Evolutionary conservation across 2,888 invertebrate species (phyloP), one percentile per base, ranked within the genome.

Genomic region (Polyommatus icarus): DNA sequence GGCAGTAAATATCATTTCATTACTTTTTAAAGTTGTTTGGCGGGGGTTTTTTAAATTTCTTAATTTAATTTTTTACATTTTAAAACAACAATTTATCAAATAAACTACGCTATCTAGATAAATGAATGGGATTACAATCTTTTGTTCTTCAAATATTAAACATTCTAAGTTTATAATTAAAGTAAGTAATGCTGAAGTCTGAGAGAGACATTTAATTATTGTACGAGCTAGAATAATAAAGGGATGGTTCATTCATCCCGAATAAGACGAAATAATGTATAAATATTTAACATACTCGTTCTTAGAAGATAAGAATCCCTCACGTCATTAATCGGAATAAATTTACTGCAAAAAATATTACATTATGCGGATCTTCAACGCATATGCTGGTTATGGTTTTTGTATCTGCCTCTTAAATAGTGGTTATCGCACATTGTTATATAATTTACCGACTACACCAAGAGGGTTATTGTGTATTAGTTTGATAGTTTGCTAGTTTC

Each of bases 171-270:
- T 15, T 67, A 18, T 67, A 67, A 67, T 67, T 29, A 32, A 67
- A 67, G 15, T 61, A 61, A 29, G 18, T 67, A 6, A 12, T 61
- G 3, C 61, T 67, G 6, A 67, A 15, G 29, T 18, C 29, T 67
- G 29, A 67, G 67, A 67, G 67, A 67, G 67, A 32, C 67, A 67
- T 67, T 67, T 67, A 67, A 67, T 29, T 29, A 32, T 29, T 67
- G 67, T 67, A 67, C 15, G 67, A 67, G 67, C 67, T 67, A 12
- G 67, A 29, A 67, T 67, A 32, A 67, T 67, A 67, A 67, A 67
- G 67, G 24, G 24, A 32, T 4, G 5, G 67, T 67, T 67, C 7
- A 4, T 67, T 67, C 67, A 15, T 32, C 67, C 67, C 15, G 67
- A 29, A 67, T 59, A 67, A 32, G 67, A 67, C 18, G 67, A 29